These are phyloP conservation scores for Sitophilus oryzae DNA, from an alignment of 1,140 invertebrate genomes.

Conservation along the genomic window DNA sequence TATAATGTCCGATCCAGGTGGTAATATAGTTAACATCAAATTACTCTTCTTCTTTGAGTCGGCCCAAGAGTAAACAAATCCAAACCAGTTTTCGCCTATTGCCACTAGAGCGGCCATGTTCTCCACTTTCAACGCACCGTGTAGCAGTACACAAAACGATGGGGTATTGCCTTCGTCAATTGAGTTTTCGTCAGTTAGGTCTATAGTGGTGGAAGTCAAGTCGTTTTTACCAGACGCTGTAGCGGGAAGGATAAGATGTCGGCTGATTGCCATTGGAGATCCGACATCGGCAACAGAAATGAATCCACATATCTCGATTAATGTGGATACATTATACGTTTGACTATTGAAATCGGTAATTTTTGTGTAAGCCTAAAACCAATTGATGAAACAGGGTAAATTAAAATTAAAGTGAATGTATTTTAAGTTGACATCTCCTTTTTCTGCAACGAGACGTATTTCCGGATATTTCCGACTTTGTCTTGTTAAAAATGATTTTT, in stretches of 20 bases:
- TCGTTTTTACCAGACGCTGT: constrained; percentile 47
- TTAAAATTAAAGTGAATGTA: constrained; percentile 5
- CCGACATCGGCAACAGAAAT: constrained; percentile 76
- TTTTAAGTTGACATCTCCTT: no score
- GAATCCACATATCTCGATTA: constrained; percentile 75
- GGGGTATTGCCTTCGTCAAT: constrained; percentile 73
- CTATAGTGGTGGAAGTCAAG: constrained; percentile 55
- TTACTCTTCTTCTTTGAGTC: constrained; percentile 95
- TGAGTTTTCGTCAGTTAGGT: constrained; percentile 57
- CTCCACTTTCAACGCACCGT: constrained; percentile 90
- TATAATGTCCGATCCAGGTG: constrained; percentile 70
- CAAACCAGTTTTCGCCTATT: constrained; percentile 85
- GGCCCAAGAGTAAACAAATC: constrained; percentile 89
- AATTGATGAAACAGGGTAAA: constrained; percentile 4
- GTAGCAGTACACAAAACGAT: constrained; percentile 89
- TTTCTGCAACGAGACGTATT: no score
- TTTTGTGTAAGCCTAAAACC: constrained; percentile 55
- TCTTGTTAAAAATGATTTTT: no score
- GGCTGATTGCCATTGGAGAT: constrained; percentile 88
- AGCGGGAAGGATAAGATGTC: constrained; percentile 81
- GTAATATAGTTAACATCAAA: constrained; percentile 82
- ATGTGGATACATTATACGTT: constrained; percentile 56
- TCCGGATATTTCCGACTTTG: no score
- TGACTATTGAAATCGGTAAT: constrained; percentile 59
- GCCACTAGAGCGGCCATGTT: constrained; percentile 75